Conservation (phyloP, 1,140 invertebrate genomes). For the Ephestia elutella region DNA sequence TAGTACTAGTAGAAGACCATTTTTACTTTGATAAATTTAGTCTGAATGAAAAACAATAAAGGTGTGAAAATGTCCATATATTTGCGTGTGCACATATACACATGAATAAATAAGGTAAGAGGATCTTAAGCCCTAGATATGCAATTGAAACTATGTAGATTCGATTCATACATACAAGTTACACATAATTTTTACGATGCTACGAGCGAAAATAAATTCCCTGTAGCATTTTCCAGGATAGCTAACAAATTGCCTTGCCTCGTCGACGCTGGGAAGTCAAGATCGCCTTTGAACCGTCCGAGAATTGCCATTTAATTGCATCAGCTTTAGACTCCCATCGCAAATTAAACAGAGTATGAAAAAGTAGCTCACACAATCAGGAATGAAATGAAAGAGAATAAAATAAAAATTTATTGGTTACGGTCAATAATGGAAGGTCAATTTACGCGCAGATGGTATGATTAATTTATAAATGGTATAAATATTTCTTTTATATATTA, state of each 20-base stretch:
- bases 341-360: background rate
- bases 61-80: no score
- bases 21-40: no score
- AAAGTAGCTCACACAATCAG: background rate
- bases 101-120: no score
- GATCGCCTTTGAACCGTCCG: constrained; percentile 36
- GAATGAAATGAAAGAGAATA: background rate
- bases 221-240: background rate
- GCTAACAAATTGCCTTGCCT: constrained; percentile 43
- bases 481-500: no score
- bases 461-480: no score
- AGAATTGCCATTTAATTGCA: constrained; percentile 59
- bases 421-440: no score
- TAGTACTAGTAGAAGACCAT: no score
- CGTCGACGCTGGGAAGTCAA: constrained; percentile 18
- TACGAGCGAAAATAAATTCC: background rate
- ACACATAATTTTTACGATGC: background rate
- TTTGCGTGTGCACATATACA: no score
- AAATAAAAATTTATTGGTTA: background rate
- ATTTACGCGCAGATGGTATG: no score
- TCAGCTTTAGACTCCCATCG: constrained; percentile 41
- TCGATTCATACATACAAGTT: background rate
- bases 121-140: no score
- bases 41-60: no score
- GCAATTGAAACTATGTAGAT: background rate